phyloP scores from a whole-genome alignment of 1,140 invertebrate genomes.

The Saxidomus purpurata region DNA sequence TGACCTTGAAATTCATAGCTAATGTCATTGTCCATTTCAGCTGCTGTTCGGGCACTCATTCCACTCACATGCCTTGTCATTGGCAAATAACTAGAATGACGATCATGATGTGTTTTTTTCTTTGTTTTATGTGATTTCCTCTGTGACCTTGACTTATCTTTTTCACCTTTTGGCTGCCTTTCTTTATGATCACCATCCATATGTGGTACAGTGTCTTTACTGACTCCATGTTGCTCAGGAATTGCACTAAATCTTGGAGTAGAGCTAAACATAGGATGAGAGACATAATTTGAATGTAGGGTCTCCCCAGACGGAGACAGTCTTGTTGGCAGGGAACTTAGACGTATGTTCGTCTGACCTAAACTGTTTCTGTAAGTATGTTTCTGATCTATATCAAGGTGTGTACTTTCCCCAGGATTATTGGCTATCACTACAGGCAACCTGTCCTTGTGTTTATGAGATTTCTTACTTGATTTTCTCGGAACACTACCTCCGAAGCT shows the following conservation, averaged over 20 bases:
- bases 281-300: conserved; percentile 59
- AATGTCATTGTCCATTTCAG: conserved; percentile 75
- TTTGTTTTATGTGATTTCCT: conserved; percentile 69
- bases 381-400: conserved; percentile 61
- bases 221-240: neutral
- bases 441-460: conserved; percentile 60
- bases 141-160: conserved; percentile 47
- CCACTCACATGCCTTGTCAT: conserved; percentile 37
- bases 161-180: conserved; percentile 26
- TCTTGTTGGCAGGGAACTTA: conserved; percentile 48
- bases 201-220: neutral
- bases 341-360: conserved; percentile 51
- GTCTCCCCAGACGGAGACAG: conserved; percentile 39
- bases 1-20: conserved; percentile 81
- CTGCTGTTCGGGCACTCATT: conserved; percentile 29
- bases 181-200: conserved; percentile 3
- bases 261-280: conserved; percentile 71
- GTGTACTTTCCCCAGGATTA: conserved; percentile 36
- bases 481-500: conserved; percentile 4
- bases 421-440: conserved; percentile 50
- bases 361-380: conserved; percentile 61
- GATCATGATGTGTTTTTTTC: conserved; percentile 68
- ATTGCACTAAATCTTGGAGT: conserved; percentile 67
- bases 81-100: conserved; percentile 49
- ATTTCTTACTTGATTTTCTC: conserved; percentile 60